Base-by-base conservation (phyloP, 2,888 invertebrate genomes). In the Acleris literana region DNA sequence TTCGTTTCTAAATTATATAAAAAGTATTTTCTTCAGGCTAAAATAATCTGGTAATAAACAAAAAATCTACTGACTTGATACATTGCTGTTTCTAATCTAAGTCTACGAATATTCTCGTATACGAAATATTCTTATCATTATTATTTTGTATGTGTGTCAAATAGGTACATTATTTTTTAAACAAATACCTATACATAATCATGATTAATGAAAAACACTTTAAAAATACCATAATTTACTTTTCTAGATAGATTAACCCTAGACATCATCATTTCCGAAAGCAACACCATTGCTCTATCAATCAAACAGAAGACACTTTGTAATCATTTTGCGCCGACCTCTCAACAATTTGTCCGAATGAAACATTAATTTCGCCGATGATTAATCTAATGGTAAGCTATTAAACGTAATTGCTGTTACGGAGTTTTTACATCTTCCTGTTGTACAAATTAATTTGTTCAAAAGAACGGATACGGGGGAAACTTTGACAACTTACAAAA, bases 331-430 rank as follows among this genome's bases (percentile, higher is more conserved):
- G 63, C 54, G 54, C 54, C 67, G 69, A 84, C 84, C 86, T 85
- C 86, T 84, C 84, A 80, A 85, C 83, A 88, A 92, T 92, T 92
- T 89, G 90, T 91, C 85, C 87, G 86, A 91, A 91, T 91, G 92
- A 91, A 91, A 92, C 91, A 92, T 92, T 90, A 90, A 91, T 92
- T 90, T 90, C 82, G 87, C 87, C 87, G 85, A 90, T 91, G 92
- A 92, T 92, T 92, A 90, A 91, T 92, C 85, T 91, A 91, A 92
- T 91, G 86, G 83, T 76, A 76, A 75, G 88, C 84, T 88, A 92
- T 92, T 89, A 92, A 92, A 87, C 81, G 84, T 92, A 90, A 92
- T 91, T 84, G 92, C 80, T 90, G 90, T 92, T 92, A 84, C 80
- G 86, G 91, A 91, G 85, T 92, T 92, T 92, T 92, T 90, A 90